Conservation (phyloP, 2,888 invertebrate genomes). For the Nephrotoma flavescens region DNA sequence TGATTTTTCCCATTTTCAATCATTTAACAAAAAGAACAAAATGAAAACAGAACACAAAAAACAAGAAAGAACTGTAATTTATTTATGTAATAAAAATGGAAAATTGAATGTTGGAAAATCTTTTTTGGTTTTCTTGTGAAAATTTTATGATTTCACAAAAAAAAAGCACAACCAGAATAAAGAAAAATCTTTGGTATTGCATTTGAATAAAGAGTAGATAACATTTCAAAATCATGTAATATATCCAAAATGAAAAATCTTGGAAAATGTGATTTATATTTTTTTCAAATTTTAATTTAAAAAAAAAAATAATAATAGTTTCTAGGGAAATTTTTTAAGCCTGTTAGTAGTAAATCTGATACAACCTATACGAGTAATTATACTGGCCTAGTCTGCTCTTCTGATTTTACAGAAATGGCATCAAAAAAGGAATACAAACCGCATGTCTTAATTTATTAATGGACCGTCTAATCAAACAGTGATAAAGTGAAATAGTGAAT, state of each 20-base stretch:
- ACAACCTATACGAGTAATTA: too few relatives aligned
- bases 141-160: background rate
- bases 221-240: background rate
- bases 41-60: background rate
- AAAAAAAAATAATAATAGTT: too few relatives aligned
- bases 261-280: background rate
- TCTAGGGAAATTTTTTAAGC: too few relatives aligned
- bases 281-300: too few relatives aligned
- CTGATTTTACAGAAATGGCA: too few relatives aligned
- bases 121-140: background rate
- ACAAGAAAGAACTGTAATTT: background rate
- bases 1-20: background rate
- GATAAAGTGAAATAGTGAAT: too few relatives aligned
- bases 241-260: background rate
- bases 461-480: too few relatives aligned
- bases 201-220: background rate
- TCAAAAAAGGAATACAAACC: too few relatives aligned
- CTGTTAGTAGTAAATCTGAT: too few relatives aligned
- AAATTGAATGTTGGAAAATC: background rate
- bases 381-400: too few relatives aligned
- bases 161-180: background rate
- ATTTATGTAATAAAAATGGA: background rate
- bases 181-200: background rate
- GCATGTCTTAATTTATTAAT: too few relatives aligned
- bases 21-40: background rate